Base-by-base conservation (phyloP, 2,888 invertebrate genomes). In the Venusia cambrica region DNA sequence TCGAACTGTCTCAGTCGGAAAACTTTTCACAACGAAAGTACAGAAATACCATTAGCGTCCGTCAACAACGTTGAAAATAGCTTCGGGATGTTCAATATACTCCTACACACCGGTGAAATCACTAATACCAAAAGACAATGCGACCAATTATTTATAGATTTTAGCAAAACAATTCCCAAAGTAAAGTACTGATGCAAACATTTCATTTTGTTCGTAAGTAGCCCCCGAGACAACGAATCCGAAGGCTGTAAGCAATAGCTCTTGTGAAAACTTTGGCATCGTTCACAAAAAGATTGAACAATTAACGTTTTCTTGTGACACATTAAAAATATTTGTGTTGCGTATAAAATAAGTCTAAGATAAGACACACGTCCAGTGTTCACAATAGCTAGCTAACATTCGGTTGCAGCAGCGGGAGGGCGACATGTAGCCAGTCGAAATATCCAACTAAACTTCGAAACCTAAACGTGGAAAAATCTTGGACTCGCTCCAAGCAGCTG, bases 381-480 rank as follows among this genome's bases (percentile, higher is more conserved):
- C 42, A 51, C 47, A 54, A 56, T 51, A 48, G 45, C 42, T 17
- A 44, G 10, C 34, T 35, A 39, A 38, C 31, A 36, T n/a, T 39
- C 51, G 42, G 45, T 57, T 63, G 59, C 56, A 54, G 57, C 51
- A 48, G 57, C 45, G 54, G 45, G 46, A 48, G 53, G 49, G 57
- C 62, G 64, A 75, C 75, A 72, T 69, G 68, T 63, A 51, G 65
- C 68, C 66, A 64, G 72, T 70, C 62, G 66, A 78, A 81, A 78
- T 77, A 81, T 75, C 73, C 68, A 73, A 77, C 77, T 74, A 79
- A 84, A 80, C 83, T 83, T 74, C 68, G 66, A 80, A 83, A 84
- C 74, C 77, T 85, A 84, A 85, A 84, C 85, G 83, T 81, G 80
- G 83, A 85, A 87, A 85, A 87, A 84, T 79, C 64, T 87, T 87